These are phyloP conservation scores for Clupea harengus DNA, from an alignment of 2,113 vertebrate species.

Conservation along the genomic window DNA sequence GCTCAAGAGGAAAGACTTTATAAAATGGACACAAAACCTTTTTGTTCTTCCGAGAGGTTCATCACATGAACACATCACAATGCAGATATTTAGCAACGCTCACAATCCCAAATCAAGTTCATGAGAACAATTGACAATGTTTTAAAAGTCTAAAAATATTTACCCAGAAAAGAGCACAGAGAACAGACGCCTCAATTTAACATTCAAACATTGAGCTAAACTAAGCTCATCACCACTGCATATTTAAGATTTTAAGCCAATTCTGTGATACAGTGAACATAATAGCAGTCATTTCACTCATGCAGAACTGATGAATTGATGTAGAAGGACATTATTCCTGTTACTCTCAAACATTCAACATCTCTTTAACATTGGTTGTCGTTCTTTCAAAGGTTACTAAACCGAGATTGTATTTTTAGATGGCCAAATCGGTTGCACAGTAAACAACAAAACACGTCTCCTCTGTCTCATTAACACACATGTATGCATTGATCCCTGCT, in stretches of 20 bases:
- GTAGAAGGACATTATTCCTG: not conserved
- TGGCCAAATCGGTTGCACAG: no score
- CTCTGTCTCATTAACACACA: conserved; percentile 38
- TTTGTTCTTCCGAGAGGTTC: not conserved
- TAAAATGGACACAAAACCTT: not conserved
- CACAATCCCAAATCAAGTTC: not conserved
- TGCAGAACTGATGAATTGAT: not conserved
- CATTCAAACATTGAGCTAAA: not conserved
- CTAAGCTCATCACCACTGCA: not conserved
- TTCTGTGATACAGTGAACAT: not conserved
- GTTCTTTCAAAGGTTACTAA: not conserved
- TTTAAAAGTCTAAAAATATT: not conserved
- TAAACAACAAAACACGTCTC: not conserved
- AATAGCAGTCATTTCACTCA: not conserved
- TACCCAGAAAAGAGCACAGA: not conserved
- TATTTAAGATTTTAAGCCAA: not conserved
- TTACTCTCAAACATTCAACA: no score
- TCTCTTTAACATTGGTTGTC: not conserved
- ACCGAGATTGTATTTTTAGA: not conserved
- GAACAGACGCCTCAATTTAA: not conserved
- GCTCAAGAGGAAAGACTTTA: not conserved
- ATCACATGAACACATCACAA: conserved; percentile 27
- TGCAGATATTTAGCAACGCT: not conserved
- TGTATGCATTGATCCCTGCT: conserved; percentile 35
- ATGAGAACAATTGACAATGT: not conserved